Evolutionary conservation across 1,140 invertebrate genomes (phyloP).

Genomic region (Arctopsyche grandis): DNA sequence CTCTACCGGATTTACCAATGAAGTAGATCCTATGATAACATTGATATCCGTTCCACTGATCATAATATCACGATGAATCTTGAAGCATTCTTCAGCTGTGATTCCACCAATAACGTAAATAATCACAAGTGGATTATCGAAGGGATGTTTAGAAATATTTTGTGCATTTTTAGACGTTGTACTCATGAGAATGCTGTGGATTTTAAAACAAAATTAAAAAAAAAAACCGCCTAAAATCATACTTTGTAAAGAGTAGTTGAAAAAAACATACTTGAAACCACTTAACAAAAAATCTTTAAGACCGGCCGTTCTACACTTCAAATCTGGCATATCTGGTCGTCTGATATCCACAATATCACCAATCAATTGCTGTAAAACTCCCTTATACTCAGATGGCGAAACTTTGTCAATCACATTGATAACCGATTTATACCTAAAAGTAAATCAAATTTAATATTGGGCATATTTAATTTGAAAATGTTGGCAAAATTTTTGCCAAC

Average conservation of each 20-base stretch:
- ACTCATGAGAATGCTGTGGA: slow-evolving; percentile 60
- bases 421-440: slow-evolving; percentile 62
- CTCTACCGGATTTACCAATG: slow-evolving; percentile 60
- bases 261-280: slow-evolving; percentile 60
- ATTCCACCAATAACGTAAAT: slow-evolving; percentile 71
- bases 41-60: slow-evolving; percentile 63
- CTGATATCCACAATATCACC: slow-evolving; percentile 65
- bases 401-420: slow-evolving; percentile 60
- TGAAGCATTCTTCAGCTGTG: slow-evolving; percentile 68
- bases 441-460: slow-evolving; percentile 20
- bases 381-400: slow-evolving; percentile 61
- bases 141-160: slow-evolving; percentile 62
- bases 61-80: slow-evolving; percentile 61
- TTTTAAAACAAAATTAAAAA: slow-evolving; percentile 44
- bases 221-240: slow-evolving; percentile 15
- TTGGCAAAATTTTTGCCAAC: no score
- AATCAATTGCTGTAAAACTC: slow-evolving; percentile 67
- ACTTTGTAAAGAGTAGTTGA: neutral
- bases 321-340: slow-evolving; percentile 65
- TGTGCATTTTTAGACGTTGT: slow-evolving; percentile 56
- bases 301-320: slow-evolving; percentile 65
- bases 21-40: slow-evolving; percentile 61
- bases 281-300: slow-evolving; percentile 61
- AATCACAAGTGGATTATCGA: slow-evolving; percentile 69
- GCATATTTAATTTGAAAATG: neutral